A percentile compares a stretch with the other conserved stretches of the same genome.
Evolutionary conservation across 2,888 invertebrate species (phyloP).

Genomic region (Drosophila subquinaria): DNA sequence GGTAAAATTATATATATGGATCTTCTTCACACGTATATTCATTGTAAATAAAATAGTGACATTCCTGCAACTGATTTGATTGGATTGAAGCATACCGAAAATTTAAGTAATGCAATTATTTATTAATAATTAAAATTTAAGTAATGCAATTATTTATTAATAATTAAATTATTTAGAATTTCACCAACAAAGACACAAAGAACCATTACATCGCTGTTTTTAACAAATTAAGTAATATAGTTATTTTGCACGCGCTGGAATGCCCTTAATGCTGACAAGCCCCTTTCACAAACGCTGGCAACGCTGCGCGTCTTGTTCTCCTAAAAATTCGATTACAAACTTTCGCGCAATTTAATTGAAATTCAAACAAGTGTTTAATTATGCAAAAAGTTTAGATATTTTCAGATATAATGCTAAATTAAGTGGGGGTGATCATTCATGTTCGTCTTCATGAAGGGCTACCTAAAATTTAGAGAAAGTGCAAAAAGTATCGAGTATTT

Average conservation of each 20-base stretch:
- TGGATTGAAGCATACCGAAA: neutral
- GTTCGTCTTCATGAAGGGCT: too few relatives aligned
- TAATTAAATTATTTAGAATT: neutral
- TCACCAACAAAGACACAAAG: neutral
- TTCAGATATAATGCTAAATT: neutral
- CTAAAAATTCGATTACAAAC: neutral
- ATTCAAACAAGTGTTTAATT: neutral
- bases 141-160: neutral
- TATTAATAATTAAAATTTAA: too few relatives aligned
- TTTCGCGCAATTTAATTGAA: neutral
- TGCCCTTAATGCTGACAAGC: slow-evolving; percentile 4
- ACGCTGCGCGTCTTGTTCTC: slow-evolving; percentile 5
- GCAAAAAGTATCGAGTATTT: too few relatives aligned
- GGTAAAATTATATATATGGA: slow-evolving; percentile 3
- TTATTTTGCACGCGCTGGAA: neutral
- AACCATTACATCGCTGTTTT: neutral
- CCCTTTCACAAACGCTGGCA: slow-evolving; percentile 25
- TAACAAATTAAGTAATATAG: neutral
- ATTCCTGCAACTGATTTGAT: neutral
- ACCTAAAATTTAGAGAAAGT: too few relatives aligned
- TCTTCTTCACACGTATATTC: neutral
- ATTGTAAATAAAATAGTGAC: slow-evolving; percentile 1
- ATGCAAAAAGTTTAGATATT: neutral
- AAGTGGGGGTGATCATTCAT: neutral
- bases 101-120: neutral